Conservation (phyloP, 2,888 invertebrate genomes). For the Tetheella fluctuosa region DNA sequence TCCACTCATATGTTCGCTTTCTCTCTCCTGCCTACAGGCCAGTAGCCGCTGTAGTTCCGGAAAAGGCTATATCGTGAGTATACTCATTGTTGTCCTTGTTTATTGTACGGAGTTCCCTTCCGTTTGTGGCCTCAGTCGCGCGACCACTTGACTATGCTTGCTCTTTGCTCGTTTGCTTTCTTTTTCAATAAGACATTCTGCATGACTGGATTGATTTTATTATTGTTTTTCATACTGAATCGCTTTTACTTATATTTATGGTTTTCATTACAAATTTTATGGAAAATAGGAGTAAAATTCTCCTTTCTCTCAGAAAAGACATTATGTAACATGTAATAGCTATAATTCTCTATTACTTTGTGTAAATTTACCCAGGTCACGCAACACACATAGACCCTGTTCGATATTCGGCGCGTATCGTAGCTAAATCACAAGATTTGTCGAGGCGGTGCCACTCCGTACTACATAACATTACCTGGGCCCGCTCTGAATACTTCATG, state of each 20-base stretch:
- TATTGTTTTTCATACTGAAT: constrained; percentile 14
- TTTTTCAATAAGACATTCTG: constrained; percentile 23
- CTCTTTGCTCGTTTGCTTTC: constrained; percentile 31
- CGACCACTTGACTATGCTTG: constrained; percentile 41
- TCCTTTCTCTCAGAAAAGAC: constrained; percentile 30
- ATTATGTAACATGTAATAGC: constrained; percentile 54
- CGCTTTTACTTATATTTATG: constrained; percentile 8
- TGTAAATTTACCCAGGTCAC: constrained; percentile 79
- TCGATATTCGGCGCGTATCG: constrained; percentile 81
- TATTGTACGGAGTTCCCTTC: constrained; percentile 53
- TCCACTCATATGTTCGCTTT: constrained; percentile 84
- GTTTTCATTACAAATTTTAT: constrained; percentile 20
- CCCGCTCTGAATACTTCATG: constrained; percentile 82
- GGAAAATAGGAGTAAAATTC: constrained; percentile 6
- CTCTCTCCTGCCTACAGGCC: constrained; percentile 88
- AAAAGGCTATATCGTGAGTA: constrained; percentile 97
- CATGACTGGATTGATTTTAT: constrained; percentile 17
- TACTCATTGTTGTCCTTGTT: constrained; percentile 75
- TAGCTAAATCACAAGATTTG: constrained; percentile 83
- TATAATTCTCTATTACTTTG: constrained; percentile 75
- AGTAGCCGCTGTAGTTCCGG: constrained; percentile 96
- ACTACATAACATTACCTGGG: constrained; percentile 81
- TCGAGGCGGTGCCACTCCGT: constrained; percentile 74
- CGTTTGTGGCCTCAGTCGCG: constrained; percentile 50
- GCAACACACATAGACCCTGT: constrained; percentile 74